Evolutionary conservation across 2,888 invertebrate species (phyloP), one percentile per base, ranked within the genome.

Genomic region (Xestia ashworthii): DNA sequence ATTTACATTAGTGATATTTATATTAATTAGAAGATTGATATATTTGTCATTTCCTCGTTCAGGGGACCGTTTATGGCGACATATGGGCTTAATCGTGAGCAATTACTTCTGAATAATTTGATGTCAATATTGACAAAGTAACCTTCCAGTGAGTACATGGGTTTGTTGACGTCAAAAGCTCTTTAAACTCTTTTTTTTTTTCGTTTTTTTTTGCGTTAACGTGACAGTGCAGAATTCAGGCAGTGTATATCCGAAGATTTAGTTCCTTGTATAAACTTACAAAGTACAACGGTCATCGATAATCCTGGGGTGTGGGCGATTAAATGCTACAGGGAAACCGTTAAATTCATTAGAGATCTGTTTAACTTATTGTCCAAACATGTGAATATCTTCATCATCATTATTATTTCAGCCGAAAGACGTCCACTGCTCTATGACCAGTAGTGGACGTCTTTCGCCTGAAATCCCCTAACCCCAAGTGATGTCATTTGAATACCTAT

Each of bases 11-110:
- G 55, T 50, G 16, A 16, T 78, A 78, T 78, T 66, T 74, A 66
- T 80, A 64, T 55, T 11, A 46, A 53, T 38, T 79, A 50, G 9
- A 55, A 64, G 65, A 80, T 81, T 87, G 50, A 80, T 81, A 80
- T 81, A 77, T 84, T 76, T 70, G 41, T 68, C 66, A 70, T 81
- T 85, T 86, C 85, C 83, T 81, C 70, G 72, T 83, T 80, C 67
- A 69, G 38, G 46, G 8, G 48, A 71, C 12, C 48, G 53, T 67
- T 68, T 71, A 62, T 38, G 38, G 8, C 14, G 50, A 72, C 41
- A 79, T 74, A 60, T 72, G 46, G 3, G 14, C 19, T 55, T 66
- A 60, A 65, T 71, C 58, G 62, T 81, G 38, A 64, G n/a, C n/a
- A 65, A 68, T 72, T 60, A 74, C 44, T 74, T 66, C 32, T 81